These are phyloP conservation scores for Aethina tumida DNA, from an alignment of 1,140 invertebrate genomes.

Conservation along the genomic window DNA sequence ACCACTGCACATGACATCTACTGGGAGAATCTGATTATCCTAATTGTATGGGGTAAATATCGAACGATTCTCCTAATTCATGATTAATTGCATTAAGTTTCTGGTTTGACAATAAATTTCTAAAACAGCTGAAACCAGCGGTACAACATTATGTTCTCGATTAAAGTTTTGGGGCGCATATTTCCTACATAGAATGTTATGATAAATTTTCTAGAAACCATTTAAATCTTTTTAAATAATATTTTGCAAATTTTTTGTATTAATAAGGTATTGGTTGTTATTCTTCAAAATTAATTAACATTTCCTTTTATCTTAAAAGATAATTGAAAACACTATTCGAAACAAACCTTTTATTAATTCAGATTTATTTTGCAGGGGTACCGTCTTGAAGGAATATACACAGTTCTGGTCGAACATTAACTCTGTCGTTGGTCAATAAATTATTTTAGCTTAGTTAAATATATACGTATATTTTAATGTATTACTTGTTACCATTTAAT, in stretches of 20 bases:
- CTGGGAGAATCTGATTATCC: too few relatives aligned
- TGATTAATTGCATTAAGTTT: too few relatives aligned
- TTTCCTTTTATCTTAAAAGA: background rate
- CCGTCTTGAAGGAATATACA: conserved; percentile 58
- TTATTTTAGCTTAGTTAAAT: too few relatives aligned
- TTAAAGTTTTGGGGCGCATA: too few relatives aligned
- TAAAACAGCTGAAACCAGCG: too few relatives aligned
- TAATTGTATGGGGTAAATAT: too few relatives aligned
- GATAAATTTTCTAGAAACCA: conserved; percentile 1
- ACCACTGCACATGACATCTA: too few relatives aligned
- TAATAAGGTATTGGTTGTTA: background rate
- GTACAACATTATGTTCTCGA: too few relatives aligned
- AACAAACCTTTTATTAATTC: conserved; percentile 14
- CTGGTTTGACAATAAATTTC: too few relatives aligned
- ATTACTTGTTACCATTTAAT: too few relatives aligned
- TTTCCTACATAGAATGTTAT: conserved; percentile 1
- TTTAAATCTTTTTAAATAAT: background rate
- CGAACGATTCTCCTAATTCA: too few relatives aligned
- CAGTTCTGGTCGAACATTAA: conserved; percentile 60
- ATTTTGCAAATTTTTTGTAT: conserved; percentile 3
- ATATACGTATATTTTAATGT: too few relatives aligned
- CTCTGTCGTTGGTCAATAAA: conserved; percentile 35
- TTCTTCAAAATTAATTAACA: background rate
- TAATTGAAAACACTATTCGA: conserved; percentile 16
- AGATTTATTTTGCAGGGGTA: conserved; percentile 50